These are phyloP conservation scores for Madoqua kirkii DNA, from an alignment of 2,113 vertebrate species.

Conservation along the genomic window DNA sequence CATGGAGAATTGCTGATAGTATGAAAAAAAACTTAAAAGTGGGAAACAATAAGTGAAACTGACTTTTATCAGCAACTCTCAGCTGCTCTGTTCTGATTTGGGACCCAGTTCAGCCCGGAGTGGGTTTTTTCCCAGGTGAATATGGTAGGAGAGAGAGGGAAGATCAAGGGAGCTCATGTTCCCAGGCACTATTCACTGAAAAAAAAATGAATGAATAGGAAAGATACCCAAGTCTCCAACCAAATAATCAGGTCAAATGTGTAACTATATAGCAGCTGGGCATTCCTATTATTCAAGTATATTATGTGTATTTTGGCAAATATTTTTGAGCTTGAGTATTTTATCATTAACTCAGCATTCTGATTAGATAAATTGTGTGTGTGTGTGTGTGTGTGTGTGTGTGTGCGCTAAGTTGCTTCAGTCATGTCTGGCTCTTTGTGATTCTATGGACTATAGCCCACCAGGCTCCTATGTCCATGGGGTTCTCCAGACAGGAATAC, in stretches of 20 bases:
- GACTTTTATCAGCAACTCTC: background rate
- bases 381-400: background rate
- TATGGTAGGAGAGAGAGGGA: background rate
- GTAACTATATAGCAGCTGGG: background rate
- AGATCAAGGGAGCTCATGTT: background rate
- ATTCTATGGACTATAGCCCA: background rate
- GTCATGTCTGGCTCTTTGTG: background rate
- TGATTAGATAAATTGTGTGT: background rate
- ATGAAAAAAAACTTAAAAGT: background rate
- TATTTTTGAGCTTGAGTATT: background rate
- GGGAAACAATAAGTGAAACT: background rate
- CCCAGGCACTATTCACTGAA: background rate
- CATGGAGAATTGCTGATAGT: background rate
- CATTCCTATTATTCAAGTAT: background rate
- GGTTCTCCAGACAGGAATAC: background rate
- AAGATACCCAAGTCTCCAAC: background rate
- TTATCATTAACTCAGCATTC: constrained; percentile 13
- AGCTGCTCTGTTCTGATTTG: background rate
- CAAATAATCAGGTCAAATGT: background rate
- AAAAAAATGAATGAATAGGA: background rate
- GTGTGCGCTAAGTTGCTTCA: background rate
- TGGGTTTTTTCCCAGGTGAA: background rate
- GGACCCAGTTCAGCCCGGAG: background rate
- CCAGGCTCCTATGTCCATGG: background rate
- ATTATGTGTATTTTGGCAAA: background rate